Percentiles rank a stretch among this genome's conserved stretches.
These are phyloP conservation scores for Invenusta paracnida DNA, from an alignment of 2,888 invertebrate species.

Conservation along the genomic window DNA sequence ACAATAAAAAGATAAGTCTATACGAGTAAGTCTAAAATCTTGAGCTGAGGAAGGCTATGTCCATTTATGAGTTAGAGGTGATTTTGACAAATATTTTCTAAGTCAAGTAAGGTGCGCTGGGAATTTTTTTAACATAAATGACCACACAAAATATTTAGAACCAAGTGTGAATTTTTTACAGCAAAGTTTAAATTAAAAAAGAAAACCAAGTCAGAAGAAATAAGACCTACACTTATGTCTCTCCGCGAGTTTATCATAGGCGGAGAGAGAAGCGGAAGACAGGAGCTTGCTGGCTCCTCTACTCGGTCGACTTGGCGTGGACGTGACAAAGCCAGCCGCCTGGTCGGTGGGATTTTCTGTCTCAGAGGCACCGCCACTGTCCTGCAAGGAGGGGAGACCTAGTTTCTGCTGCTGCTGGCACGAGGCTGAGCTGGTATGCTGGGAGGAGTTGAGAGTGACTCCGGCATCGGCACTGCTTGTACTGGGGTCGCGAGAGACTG, in stretches of 20 bases:
- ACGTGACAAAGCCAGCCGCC: not conserved
- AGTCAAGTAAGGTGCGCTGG: no score
- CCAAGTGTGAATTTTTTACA: no score
- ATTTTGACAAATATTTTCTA: no score
- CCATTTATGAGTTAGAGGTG: no score
- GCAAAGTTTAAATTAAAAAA: no score
- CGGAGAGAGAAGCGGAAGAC: not conserved
- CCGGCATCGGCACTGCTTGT: conserved; percentile 2
- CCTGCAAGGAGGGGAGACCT: not conserved
- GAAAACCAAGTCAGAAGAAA: no score
- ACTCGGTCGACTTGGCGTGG: not conserved
- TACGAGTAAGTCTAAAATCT: no score
- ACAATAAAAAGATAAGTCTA: no score
- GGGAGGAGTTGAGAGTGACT: not conserved
- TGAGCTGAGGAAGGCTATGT: no score
- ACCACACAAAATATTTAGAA: no score
- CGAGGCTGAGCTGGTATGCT: not conserved
- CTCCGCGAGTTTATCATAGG: conserved; percentile 5
- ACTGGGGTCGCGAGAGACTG: not conserved
- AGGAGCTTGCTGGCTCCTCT: not conserved
- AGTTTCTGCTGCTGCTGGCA: not conserved
- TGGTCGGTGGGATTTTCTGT: not conserved
- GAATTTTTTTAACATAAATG: no score
- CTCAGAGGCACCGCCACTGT: not conserved
- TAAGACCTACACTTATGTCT: not conserved